Evolutionary conservation across 2,888 invertebrate species (phyloP).

Genomic region (Pristionchus arcanus): DNA sequence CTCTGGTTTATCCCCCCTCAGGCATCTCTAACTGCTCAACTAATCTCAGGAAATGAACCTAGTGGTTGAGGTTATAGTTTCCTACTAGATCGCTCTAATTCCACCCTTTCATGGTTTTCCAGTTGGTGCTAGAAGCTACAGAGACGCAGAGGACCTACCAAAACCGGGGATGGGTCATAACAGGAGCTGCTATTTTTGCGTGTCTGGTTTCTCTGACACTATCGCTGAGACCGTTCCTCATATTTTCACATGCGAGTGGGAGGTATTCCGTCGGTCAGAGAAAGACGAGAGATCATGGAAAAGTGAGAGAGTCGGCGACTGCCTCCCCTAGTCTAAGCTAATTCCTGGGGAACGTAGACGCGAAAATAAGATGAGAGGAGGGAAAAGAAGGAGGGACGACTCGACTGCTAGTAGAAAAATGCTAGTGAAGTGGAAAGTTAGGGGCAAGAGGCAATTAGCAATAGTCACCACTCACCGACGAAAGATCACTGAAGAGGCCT

Average conservation of each 20-base stretch:
- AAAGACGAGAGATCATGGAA: background rate
- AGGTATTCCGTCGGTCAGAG: background rate
- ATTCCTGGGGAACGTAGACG: conserved; percentile 31
- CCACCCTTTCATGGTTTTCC: too few relatives aligned
- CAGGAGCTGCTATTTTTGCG: background rate
- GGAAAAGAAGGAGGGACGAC: background rate
- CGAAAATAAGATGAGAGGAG: conserved; percentile 36
- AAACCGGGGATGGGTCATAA: background rate
- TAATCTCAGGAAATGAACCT: too few relatives aligned
- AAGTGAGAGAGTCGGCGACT: background rate
- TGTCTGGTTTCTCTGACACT: conserved; percentile 12
- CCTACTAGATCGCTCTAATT: too few relatives aligned
- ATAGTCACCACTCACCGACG: background rate
- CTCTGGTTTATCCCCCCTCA: too few relatives aligned
- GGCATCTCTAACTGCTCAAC: too few relatives aligned
- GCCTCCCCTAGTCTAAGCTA: conserved; percentile 30
- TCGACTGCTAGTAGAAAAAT: background rate
- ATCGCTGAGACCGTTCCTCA: background rate
- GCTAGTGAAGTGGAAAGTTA: conserved; percentile 23
- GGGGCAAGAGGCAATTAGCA: background rate
- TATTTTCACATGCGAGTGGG: too few relatives aligned
- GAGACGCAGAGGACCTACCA: background rate
- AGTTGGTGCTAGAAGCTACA: too few relatives aligned
- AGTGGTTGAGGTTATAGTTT: too few relatives aligned
- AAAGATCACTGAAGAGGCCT: background rate